Conservation (phyloP, 2,113 vertebrate genomes). For the Noturus placidus region DNA sequence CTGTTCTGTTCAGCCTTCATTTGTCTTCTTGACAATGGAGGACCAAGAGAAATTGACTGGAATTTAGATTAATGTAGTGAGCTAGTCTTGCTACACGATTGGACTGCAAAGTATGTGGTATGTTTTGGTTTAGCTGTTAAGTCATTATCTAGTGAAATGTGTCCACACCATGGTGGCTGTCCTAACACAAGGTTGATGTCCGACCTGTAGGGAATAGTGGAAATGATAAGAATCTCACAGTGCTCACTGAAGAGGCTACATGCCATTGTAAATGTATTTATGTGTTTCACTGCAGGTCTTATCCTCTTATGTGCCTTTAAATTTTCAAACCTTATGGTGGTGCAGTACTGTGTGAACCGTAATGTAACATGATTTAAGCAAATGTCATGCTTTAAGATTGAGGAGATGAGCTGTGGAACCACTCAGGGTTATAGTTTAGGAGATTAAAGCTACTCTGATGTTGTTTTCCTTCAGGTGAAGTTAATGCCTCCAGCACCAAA, state of each 20-base stretch:
- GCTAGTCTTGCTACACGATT: background rate
- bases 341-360: background rate
- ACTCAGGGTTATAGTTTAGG: background rate
- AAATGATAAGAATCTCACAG: background rate
- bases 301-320: background rate
- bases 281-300: background rate
- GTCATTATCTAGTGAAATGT: constrained; percentile 12
- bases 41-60: background rate
- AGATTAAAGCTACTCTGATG: background rate
- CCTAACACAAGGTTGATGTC: constrained; percentile 2
- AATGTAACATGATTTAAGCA: background rate
- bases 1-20: background rate
- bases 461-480: constrained; percentile 77
- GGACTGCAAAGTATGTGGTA: background rate
- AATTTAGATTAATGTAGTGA: constrained; percentile 14
- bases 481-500: constrained; percentile 92
- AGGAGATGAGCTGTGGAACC: background rate
- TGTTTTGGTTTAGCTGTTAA: constrained; percentile 24
- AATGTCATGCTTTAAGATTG: background rate
- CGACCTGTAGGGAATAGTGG: constrained; percentile 21
- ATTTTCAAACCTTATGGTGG: background rate
- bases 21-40: constrained; percentile 24
- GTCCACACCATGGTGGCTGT: background rate
- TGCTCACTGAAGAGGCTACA: background rate
- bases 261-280: background rate